Evolutionary conservation across 2,888 invertebrate species (phyloP), one percentile per base, ranked within the genome.

Genomic region (Andrena marginata): DNA sequence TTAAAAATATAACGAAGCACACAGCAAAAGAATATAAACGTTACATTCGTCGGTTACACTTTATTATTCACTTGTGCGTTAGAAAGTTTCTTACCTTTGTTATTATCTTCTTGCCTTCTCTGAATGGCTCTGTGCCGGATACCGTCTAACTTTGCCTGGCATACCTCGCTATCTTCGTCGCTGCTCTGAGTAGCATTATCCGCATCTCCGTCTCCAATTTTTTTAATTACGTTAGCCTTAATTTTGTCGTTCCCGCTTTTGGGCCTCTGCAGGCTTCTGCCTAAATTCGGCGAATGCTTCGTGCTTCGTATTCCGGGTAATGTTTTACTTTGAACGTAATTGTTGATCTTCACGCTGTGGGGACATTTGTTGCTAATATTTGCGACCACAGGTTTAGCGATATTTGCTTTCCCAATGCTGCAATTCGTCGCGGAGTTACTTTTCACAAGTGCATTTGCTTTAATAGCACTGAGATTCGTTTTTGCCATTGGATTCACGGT

Each of bases 101-200:
- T 92, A 10, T 88, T 91, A 65, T 94, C 92, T 80, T 93, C 92
- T 62, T 92, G 93, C 72, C 93, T 91, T 83, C 93, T 94, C 87
- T 95, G 95, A 85, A 95, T 95, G 1, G 96, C 96, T 90, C 96
- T 96, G 92, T 96, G 95, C 67, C 96, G 95, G 87, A 97, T 96
- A 7, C 95, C 95, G 90, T 96, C 96, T 69, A 97, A 93, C 92
- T 97, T 97, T 0, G 96, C 96, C 75, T 96, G 95, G 87, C 96
- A 96, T 80, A 96, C 95, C 91, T 96, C 96, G 76, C 96, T 96
- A 85, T 96, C 96, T 70, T 96, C 96, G 74, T 96, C 96, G 75
- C 93, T 93, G 63, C 93, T 93, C 72, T 90, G 85, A n/a, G 80
- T 84, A 54, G 82, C 80, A 35, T 86, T 87, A 64, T 85, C 88